Conservation (phyloP, 2,113 vertebrate genomes). For the Hemichromis elongatus region DNA sequence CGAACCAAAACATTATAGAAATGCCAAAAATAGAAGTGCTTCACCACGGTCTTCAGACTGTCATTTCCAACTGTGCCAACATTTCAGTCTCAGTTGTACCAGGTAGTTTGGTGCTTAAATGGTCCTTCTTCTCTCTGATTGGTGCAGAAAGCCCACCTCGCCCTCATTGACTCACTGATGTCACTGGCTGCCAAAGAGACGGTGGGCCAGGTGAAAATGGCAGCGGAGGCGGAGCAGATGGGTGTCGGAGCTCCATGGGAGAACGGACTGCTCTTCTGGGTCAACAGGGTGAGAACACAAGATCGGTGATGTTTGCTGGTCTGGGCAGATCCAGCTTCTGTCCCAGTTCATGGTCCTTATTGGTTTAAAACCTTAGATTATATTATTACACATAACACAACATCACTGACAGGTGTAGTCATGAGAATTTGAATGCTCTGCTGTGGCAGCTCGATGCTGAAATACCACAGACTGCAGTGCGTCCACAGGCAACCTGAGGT, state of each 20-base stretch:
- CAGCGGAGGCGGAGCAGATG: constrained; percentile 67
- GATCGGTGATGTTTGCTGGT: background rate
- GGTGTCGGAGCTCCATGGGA: constrained; percentile 74
- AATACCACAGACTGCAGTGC: background rate
- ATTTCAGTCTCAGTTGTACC: background rate
- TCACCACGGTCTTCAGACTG: background rate
- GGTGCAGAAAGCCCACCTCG: constrained; percentile 78
- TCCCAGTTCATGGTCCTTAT: background rate
- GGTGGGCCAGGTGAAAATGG: constrained; percentile 71
- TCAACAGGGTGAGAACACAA: constrained; percentile 78
- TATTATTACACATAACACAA: background rate
- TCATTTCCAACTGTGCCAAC: background rate
- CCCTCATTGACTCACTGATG: constrained; percentile 86
- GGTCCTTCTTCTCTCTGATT: constrained; percentile 6
- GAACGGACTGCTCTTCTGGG: constrained; percentile 84
- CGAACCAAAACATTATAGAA: background rate
- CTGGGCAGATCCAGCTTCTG: background rate
- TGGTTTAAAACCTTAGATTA: background rate
- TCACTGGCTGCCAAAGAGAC: constrained; percentile 77
- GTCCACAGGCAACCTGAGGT: background rate
- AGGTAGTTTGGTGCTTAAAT: background rate
- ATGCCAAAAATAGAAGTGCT: background rate
- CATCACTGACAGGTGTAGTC: background rate
- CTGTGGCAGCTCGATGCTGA: background rate
- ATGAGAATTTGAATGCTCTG: background rate